A percentile compares a stretch with the other conserved stretches of the same genome.
phyloP scores from a whole-genome alignment of 2,113 vertebrate species.

The Lutjanus erythropterus region DNA sequence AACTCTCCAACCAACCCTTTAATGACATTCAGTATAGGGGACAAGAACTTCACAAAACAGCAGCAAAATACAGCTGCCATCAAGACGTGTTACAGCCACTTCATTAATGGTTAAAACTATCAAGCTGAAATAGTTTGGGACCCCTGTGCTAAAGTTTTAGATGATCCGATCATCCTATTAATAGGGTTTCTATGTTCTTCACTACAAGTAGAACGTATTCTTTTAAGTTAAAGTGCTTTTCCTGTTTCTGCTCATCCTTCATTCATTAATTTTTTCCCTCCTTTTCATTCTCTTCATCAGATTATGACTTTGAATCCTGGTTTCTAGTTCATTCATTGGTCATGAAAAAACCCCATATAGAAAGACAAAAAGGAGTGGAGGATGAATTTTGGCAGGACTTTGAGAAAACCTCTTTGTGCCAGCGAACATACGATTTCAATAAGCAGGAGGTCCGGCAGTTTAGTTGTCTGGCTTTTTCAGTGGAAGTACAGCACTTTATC shows the following conservation, averaged over 20 bases:
- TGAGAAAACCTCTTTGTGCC: slow-evolving; percentile 3
- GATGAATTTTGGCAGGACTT: slow-evolving; percentile 8
- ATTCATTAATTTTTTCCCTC: not conserved
- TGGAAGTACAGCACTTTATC: slow-evolving; percentile 37
- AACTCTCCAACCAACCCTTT: no score
- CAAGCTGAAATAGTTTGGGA: no score
- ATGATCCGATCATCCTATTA: not conserved
- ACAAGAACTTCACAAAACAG: no score
- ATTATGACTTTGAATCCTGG: not conserved
- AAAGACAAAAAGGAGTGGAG: slow-evolving; percentile 20
- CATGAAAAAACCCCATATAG: not conserved
- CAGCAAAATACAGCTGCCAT: no score
- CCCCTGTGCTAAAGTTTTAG: no score
- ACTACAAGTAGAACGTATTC: not conserved
- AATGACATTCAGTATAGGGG: no score
- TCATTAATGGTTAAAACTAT: no score
- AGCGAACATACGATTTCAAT: slow-evolving; percentile 52
- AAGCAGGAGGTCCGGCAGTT: slow-evolving; percentile 8
- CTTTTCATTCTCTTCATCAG: not conserved
- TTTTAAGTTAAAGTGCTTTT: not conserved
- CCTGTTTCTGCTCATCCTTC: not conserved
- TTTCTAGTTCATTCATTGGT: not conserved
- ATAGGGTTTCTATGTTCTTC: not conserved
- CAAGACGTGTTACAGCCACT: no score
- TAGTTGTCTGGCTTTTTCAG: slow-evolving; percentile 10